A percentile compares a stretch with the other conserved stretches of the same genome.
Evolutionary conservation across 2,113 vertebrate species (phyloP).

Genomic region (Protobothrops flavoviridis): DNA sequence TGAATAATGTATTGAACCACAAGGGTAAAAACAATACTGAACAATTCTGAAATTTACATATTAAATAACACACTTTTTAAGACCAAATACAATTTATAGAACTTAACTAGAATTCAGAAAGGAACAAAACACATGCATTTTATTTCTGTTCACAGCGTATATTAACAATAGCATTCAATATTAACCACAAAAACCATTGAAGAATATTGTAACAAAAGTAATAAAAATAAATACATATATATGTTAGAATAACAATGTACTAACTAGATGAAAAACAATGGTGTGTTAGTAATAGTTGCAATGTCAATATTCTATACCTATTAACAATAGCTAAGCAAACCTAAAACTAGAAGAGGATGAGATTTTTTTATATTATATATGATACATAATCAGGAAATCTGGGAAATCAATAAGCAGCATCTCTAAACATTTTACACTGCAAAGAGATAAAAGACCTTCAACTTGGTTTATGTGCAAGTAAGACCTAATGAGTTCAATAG

Average conservation of each 20-base stretch:
- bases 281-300: neutral
- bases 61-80: neutral
- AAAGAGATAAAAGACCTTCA: neutral
- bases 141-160: slow-evolving; percentile 2
- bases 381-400: neutral
- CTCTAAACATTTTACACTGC: neutral
- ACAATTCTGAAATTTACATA: neutral
- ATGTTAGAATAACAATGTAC: neutral
- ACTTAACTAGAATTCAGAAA: neutral
- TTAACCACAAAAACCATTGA: neutral
- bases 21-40: neutral
- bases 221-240: neutral
- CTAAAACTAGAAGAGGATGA: neutral
- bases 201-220: neutral
- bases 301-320: neutral
- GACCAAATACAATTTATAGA: slow-evolving; percentile 12
- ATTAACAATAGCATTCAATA: neutral
- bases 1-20: neutral
- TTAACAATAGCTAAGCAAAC: slow-evolving; percentile 2
- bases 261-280: neutral
- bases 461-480: neutral
- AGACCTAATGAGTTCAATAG: neutral
- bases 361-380: neutral
- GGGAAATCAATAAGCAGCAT: neutral
- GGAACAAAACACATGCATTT: neutral